Evolutionary conservation across 2,113 vertebrate genomes (phyloP), one percentile per base, ranked within the genome.

Genomic region (Lynx canadensis): DNA sequence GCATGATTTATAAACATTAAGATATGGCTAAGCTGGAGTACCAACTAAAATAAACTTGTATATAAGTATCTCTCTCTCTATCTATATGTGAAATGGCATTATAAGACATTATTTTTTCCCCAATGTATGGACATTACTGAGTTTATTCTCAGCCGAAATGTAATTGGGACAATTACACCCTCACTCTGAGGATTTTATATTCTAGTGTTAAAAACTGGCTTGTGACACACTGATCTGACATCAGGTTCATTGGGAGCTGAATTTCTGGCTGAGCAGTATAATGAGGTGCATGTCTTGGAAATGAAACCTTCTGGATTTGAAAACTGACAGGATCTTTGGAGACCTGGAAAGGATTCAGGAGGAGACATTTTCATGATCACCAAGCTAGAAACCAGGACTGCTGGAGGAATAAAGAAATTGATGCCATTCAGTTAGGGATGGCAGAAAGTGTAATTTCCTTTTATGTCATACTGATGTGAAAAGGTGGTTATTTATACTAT

Each of bases 401-500:
- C 5, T 23, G 3, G 27, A 86, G 69, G 45, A 79, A 80, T 18
- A 31, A 57, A 91, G 84, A 91, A 50, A 57, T 4, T 82, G 21
- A 36, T 41, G 91, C 73, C 14, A 60, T 68, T 74, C 45, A 36
- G 4, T 79, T 48, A 79, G 11, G 5, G 23, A 82, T 23, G 18
- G 33, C 25, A 93, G 68, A 81, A 66, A 29, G 45, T 52, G 4
- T n/a, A 8, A 45, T 60, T 71, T 48, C 57, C 27, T 60, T 86
- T 65, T 86, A 81, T 66, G 41, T 76, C 41, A 57, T 19, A 48
- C 0, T 57, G 45, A 87, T 78, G 27, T 38, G 1, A 80, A 63
- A 29, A 92, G 3, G 4, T 69, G 18, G 74, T 92, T 92, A 96
- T 7, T 97, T 83, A 89, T 11, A 89, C 7, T 87, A 21, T 41